Percentiles rank a stretch among this genome's conserved stretches.
phyloP scores from a whole-genome alignment of 1,140 invertebrate genomes.

The Pseudomyrmex pallidus region DNA sequence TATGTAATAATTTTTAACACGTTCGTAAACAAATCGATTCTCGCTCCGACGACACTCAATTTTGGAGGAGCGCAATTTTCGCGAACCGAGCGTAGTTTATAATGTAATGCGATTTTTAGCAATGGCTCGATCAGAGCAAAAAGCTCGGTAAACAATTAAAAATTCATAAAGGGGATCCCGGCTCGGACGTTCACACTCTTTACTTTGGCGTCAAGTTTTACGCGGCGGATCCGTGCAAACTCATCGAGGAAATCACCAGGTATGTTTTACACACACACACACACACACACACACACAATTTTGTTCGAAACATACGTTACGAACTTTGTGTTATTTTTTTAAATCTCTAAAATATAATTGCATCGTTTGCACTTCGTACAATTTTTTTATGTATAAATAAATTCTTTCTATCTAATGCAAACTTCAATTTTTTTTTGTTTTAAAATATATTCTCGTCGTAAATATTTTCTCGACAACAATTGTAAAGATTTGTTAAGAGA shows the following conservation, averaged over 20 bases:
- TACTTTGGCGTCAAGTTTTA: constrained; percentile 99
- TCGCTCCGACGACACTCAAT: background rate
- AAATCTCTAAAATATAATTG: too few species aligned
- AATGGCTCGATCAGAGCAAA: constrained; percentile 95
- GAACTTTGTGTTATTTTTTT: background rate
- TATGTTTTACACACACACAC: constrained; percentile 75
- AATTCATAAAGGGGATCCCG: constrained; percentile 86
- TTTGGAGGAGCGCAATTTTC: background rate
- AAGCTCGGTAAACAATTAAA: constrained; percentile 93
- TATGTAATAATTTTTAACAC: constrained; percentile 42
- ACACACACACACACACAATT: too few species aligned
- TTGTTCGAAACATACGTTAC: background rate
- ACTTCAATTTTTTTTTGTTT: background rate
- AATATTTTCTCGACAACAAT: background rate
- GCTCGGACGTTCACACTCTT: constrained; percentile 93
- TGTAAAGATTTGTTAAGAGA: background rate
- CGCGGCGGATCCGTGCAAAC: constrained; percentile 97
- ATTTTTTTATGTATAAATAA: too few species aligned
- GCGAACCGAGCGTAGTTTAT: background rate
- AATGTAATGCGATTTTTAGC: constrained; percentile 86
- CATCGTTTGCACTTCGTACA: too few species aligned
- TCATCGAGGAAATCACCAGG: constrained; percentile 97
- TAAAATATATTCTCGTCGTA: background rate
- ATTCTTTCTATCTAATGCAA: too few species aligned
- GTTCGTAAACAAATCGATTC: background rate